phyloP scores from a whole-genome alignment of 2,113 vertebrate genomes.

The Micronisus gabar region DNA sequence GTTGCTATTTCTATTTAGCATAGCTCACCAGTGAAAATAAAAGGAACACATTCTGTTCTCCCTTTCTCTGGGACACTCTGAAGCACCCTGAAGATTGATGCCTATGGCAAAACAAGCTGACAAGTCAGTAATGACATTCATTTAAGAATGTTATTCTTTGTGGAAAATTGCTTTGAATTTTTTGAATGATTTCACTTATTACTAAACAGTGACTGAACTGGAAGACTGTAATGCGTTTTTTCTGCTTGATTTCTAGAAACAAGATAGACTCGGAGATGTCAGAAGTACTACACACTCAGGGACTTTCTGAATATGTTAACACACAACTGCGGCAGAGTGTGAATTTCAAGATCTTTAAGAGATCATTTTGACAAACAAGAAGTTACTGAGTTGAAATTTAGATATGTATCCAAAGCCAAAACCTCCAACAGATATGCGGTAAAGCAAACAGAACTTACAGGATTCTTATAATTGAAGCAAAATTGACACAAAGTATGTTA shows the following conservation, averaged over 20 bases:
- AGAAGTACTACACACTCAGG: neutral
- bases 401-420: neutral
- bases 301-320: neutral
- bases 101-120: neutral
- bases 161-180: neutral
- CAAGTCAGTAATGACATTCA: neutral
- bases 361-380: neutral
- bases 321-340: neutral
- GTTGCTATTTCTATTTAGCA: neutral
- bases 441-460: neutral
- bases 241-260: neutral
- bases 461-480: neutral
- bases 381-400: neutral
- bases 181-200: neutral
- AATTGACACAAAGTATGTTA: neutral
- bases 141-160: neutral
- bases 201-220: neutral
- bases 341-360: neutral
- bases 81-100: neutral
- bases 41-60: neutral
- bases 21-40: neutral
- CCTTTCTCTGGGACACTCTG: neutral
- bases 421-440: accelerated
- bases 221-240: neutral
- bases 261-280: neutral